Conservation (phyloP, 2,888 invertebrate genomes). For the Polia nebulosa region DNA sequence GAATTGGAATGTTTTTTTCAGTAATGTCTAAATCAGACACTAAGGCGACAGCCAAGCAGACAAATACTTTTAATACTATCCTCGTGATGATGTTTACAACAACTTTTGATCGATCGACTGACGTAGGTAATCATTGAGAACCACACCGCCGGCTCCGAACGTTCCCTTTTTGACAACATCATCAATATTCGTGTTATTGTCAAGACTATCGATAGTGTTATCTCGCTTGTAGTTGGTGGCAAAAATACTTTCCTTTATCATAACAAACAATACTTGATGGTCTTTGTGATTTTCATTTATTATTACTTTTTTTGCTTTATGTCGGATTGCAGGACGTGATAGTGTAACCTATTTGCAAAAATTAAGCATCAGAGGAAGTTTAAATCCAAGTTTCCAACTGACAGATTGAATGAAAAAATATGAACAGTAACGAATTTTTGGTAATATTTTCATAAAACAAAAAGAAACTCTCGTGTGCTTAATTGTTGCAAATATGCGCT, state of each 20-base stretch:
- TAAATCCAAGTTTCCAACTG: too few relatives aligned
- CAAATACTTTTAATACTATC: conserved; percentile 11
- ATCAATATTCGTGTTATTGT: conserved; percentile 57
- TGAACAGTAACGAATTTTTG: too few relatives aligned
- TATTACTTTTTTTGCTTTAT: too few relatives aligned
- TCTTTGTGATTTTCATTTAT: conserved; percentile 12
- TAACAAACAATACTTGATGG: conserved; percentile 1
- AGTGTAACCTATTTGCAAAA: too few relatives aligned
- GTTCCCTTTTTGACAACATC: conserved; percentile 34
- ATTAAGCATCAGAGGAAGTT: too few relatives aligned
- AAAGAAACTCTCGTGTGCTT: too few relatives aligned
- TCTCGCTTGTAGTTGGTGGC: conserved; percentile 15
- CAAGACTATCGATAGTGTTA: conserved; percentile 42
- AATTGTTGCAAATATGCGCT: too few relatives aligned
- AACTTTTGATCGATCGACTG: conserved; percentile 51
- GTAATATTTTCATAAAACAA: too few relatives aligned
- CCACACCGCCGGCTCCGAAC: not conserved
- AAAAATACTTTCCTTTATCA: conserved; percentile 22
- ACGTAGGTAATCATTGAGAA: conserved; percentile 40
- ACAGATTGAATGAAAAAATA: too few relatives aligned
- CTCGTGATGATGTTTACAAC: conserved; percentile 57
- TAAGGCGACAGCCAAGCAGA: conserved; percentile 9
- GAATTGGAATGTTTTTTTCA: not conserved
- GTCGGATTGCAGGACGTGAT: too few relatives aligned
- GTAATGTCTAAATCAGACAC: not conserved